phyloP scores from a whole-genome alignment of 2,888 invertebrate genomes.

The Epiperipatus broadwayi region DNA sequence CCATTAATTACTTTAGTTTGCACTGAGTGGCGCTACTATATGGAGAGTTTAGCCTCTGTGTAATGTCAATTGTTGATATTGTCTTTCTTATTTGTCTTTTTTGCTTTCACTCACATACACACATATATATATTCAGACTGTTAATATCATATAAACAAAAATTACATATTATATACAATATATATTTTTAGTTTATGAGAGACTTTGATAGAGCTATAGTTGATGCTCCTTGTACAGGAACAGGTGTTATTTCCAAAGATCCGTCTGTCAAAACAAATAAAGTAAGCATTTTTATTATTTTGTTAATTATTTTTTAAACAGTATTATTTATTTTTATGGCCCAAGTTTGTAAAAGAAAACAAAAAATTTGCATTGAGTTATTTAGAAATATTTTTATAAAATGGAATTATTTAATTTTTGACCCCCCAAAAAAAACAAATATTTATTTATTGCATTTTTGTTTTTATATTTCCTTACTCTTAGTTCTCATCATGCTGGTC shows the following conservation, averaged over 20 bases:
- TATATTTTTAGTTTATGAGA: constrained; percentile 43
- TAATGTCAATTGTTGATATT: too few relatives aligned
- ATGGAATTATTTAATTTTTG: background rate
- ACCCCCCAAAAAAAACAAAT: background rate
- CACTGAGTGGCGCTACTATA: too few relatives aligned
- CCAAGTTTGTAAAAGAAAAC: background rate
- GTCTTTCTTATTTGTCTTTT: too few relatives aligned
- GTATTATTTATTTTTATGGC: background rate
- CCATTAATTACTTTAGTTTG: too few relatives aligned
- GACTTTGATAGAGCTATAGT: constrained; percentile 86
- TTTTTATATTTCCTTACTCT: too few relatives aligned
- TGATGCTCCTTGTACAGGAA: constrained; percentile 96
- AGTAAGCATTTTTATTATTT: constrained; percentile 19
- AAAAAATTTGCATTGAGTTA: constrained; percentile 1
- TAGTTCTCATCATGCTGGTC: too few relatives aligned
- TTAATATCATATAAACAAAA: background rate
- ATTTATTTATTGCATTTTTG: too few relatives aligned
- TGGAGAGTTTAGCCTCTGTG: too few relatives aligned
- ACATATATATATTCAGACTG: background rate
- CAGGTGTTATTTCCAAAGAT: constrained; percentile 94
- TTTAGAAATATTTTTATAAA: constrained; percentile 5
- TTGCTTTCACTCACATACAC: background rate
- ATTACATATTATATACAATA: background rate
- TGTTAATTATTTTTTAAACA: background rate
- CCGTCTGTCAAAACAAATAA: constrained; percentile 83